These are phyloP conservation scores for Tenebrio molitor DNA, from an alignment of 1,140 invertebrate species.

Conservation along the genomic window DNA sequence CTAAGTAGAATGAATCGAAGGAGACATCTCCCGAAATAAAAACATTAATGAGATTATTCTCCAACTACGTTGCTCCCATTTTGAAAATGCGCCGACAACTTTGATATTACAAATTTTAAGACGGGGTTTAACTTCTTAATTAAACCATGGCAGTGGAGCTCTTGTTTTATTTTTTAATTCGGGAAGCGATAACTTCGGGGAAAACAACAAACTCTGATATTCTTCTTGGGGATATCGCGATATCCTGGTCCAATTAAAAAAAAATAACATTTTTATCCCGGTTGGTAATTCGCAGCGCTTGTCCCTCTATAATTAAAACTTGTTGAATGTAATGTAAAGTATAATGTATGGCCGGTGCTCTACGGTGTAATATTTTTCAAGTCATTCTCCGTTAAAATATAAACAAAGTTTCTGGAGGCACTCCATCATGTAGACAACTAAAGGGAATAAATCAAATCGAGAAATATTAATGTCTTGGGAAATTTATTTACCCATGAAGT, in stretches of 20 bases:
- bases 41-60: constrained; percentile 13
- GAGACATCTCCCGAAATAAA: constrained; percentile 3
- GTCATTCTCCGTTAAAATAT: constrained; percentile 28
- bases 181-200: background rate
- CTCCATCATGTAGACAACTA: constrained; percentile 42
- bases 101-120: constrained; percentile 24
- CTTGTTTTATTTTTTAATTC: constrained; percentile 23
- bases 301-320: too few species aligned
- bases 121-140: constrained; percentile 21
- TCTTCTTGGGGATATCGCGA: too few species aligned
- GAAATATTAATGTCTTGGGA: constrained; percentile 46
- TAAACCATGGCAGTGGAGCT: constrained; percentile 7
- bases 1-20: background rate
- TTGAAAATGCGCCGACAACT: background rate
- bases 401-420: constrained; percentile 23
- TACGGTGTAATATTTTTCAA: background rate
- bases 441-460: constrained; percentile 46
- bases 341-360: too few species aligned
- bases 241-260: too few species aligned
- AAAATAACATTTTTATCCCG: too few species aligned
- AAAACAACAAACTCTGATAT: background rate
- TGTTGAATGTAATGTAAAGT: too few species aligned
- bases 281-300: too few species aligned
- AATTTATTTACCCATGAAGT: constrained; percentile 45
- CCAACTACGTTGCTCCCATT: constrained; percentile 9